A percentile compares a stretch with the other conserved stretches of the same genome.
phyloP scores from a whole-genome alignment of 2,888 invertebrate genomes.

The Teleiodes luculella region DNA sequence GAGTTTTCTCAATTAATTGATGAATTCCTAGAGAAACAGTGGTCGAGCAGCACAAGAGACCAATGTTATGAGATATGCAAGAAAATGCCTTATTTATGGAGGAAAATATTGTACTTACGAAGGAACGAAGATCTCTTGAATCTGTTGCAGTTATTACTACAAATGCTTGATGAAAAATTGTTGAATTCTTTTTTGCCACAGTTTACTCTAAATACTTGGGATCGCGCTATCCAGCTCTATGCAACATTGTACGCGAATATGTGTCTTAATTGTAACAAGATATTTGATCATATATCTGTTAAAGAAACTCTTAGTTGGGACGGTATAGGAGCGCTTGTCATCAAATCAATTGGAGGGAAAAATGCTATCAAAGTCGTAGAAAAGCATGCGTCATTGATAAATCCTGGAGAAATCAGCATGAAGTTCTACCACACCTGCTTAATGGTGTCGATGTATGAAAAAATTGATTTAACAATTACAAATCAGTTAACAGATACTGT shows the following conservation, averaged over 20 bases:
- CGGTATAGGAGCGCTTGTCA: conserved; percentile 76
- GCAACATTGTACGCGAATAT: conserved; percentile 75
- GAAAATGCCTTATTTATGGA: conserved; percentile 81
- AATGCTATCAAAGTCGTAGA: conserved; percentile 77
- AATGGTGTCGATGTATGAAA: conserved; percentile 65
- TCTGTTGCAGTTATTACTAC: conserved; percentile 77
- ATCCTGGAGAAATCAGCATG: conserved; percentile 76
- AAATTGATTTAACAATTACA: conserved; percentile 53
- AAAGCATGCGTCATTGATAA: conserved; percentile 75
- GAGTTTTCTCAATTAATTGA: conserved; percentile 78
- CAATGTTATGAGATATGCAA: conserved; percentile 76
- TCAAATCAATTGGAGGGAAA: conserved; percentile 80
- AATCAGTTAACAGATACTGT: conserved; percentile 58
- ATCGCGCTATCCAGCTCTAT: conserved; percentile 72
- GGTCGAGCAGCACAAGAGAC: conserved; percentile 56
- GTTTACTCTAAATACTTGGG: conserved; percentile 80
- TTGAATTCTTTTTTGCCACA: conserved; percentile 74
- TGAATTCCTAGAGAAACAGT: conserved; percentile 74
- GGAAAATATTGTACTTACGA: conserved; percentile 73
- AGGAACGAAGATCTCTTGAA: conserved; percentile 70
- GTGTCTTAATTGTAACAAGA: conserved; percentile 81
- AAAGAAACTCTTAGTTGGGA: conserved; percentile 79
- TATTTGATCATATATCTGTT: conserved; percentile 62
- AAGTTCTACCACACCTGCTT: conserved; percentile 81
- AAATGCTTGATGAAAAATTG: conserved; percentile 78